Percentiles rank a stretch among this genome's conserved stretches.
Evolutionary conservation across 2,113 vertebrate genomes (phyloP).

Genomic region (Chinchilla lanigera): DNA sequence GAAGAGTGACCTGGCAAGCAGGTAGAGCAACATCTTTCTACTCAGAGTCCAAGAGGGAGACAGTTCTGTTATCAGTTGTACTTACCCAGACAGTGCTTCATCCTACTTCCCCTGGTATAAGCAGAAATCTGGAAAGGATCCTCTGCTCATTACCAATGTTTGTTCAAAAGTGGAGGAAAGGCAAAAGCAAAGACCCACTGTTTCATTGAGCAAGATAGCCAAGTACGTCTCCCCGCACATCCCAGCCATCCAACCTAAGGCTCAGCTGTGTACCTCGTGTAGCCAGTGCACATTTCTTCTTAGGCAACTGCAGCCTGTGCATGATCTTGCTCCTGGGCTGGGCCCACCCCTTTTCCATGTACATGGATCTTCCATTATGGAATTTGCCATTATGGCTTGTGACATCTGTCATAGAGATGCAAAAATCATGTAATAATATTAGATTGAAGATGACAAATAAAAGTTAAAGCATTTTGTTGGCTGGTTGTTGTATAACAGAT

Average conservation of each 20-base stretch:
- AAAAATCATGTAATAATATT: too few relatives aligned
- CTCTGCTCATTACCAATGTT: background rate
- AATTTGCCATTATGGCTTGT: too few relatives aligned
- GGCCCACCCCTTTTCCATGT: background rate
- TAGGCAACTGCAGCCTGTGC: background rate
- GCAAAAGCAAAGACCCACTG: background rate
- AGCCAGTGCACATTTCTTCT: background rate
- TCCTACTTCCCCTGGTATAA: too few relatives aligned
- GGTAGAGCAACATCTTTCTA: background rate
- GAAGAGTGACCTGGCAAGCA: background rate
- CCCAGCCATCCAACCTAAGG: background rate
- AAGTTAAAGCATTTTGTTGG: too few relatives aligned
- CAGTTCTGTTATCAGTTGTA: too few relatives aligned
- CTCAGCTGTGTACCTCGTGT: constrained; percentile 45
- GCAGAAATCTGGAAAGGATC: too few relatives aligned
- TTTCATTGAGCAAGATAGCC: background rate
- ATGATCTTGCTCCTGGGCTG: background rate
- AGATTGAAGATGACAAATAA: too few relatives aligned
- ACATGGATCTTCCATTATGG: too few relatives aligned
- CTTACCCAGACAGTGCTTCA: too few relatives aligned
- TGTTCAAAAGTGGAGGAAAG: background rate
- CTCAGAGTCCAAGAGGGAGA: background rate
- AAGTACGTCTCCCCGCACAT: constrained; percentile 36
- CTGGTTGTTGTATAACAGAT: too few relatives aligned
- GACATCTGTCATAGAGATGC: too few relatives aligned